Conservation (phyloP, 2,113 vertebrate genomes). For the Grus americana region DNA sequence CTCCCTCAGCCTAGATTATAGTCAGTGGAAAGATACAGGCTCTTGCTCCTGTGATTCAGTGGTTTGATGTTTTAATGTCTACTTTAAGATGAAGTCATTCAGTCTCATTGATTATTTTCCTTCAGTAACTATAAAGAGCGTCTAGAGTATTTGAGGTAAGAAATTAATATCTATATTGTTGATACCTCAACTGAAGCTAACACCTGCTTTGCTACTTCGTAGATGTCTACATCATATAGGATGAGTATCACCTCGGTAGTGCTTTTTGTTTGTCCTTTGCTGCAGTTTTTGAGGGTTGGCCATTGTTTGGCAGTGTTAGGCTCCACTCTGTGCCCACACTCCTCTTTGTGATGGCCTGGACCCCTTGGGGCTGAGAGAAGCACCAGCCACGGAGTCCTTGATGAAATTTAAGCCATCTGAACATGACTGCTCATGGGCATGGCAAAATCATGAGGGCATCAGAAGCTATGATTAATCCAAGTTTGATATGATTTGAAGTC, state of each 20-base stretch:
- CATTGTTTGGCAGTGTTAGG: rapidly evolving
- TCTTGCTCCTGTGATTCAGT: not conserved
- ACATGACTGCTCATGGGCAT: not conserved
- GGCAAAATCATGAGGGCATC: not conserved
- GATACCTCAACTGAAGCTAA: not conserved
- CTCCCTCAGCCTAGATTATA: not conserved
- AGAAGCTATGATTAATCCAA: not conserved
- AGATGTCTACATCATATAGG: not conserved
- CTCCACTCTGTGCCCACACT: rapidly evolving
- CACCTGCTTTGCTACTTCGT: not conserved
- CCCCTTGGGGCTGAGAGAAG: not conserved
- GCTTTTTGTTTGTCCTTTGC: not conserved
- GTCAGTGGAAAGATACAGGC: not conserved
- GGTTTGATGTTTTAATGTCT: not conserved
- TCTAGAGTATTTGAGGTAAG: not conserved
- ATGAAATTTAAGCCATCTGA: not conserved
- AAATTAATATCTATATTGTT: rapidly evolving
- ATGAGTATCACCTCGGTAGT: not conserved
- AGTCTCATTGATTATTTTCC: not conserved
- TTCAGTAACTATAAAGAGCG: not conserved
- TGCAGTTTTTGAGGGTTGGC: not conserved
- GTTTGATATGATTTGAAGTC: not conserved
- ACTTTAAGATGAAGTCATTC: not conserved
- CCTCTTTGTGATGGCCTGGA: not conserved
- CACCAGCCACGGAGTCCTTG: not conserved